Percentiles rank a stretch among this genome's conserved stretches.
These are phyloP conservation scores for Drosophila nr. perissopoda DNA, from an alignment of 2,888 invertebrate species.

Conservation along the genomic window DNA sequence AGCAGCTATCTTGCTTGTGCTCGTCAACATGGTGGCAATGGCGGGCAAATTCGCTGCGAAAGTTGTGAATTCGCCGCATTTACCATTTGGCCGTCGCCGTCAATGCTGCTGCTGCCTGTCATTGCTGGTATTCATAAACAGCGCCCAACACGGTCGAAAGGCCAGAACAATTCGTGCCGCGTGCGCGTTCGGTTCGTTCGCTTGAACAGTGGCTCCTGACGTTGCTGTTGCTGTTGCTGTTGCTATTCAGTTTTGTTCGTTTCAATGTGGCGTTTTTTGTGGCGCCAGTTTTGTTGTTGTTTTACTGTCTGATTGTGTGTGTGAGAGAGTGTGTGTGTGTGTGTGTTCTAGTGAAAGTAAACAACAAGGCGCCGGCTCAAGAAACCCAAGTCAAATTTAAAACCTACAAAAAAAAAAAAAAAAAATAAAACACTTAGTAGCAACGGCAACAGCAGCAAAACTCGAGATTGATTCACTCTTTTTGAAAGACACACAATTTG, in stretches of 20 bases:
- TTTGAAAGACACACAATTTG: conserved; percentile 29
- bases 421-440: conserved; percentile 9
- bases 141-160: conserved; percentile 41
- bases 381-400: conserved; percentile 20
- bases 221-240: conserved; percentile 14
- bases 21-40: conserved; percentile 11
- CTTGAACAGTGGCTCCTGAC: conserved; percentile 16
- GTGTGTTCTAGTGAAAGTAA: conserved; percentile 61
- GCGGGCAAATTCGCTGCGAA: conserved; percentile 64
- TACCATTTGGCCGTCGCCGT: conserved; percentile 25
- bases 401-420: conserved; percentile 6
- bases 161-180: conserved; percentile 76
- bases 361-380: conserved; percentile 65
- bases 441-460: conserved; percentile 16
- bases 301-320: not conserved
- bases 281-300: conserved; percentile 36
- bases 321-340: conserved; percentile 1
- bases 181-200: conserved; percentile 79
- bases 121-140: conserved; percentile 57
- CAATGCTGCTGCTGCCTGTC: conserved; percentile 5
- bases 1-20: conserved; percentile 29
- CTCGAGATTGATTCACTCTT: conserved; percentile 35
- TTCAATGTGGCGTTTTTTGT: conserved; percentile 16
- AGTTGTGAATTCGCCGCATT: conserved; percentile 55
- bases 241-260: conserved; percentile 18